phyloP scores from a whole-genome alignment of 2,888 invertebrate genomes.

The Antitype chi region DNA sequence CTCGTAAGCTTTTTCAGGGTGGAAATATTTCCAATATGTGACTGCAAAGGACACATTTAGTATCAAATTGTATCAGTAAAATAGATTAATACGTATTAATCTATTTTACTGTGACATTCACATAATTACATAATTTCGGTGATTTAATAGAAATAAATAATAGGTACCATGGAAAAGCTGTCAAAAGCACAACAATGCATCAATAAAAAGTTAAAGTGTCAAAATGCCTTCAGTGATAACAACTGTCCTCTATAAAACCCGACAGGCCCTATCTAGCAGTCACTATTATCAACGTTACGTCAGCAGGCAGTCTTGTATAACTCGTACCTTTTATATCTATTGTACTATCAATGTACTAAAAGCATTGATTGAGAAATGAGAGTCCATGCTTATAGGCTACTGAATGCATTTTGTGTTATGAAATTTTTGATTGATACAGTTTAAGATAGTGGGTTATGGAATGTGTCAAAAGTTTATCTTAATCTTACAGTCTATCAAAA shows the following conservation, averaged over 20 bases:
- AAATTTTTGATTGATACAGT: conserved; percentile 15
- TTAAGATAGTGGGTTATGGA: neutral
- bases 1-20: neutral
- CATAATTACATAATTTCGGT: too few species aligned
- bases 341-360: conserved; percentile 54
- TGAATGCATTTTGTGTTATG: conserved; percentile 30
- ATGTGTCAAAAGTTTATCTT: conserved; percentile 12
- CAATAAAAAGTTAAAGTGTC: conserved; percentile 32
- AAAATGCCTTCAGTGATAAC: conserved; percentile 2
- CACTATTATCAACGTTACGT: conserved; percentile 37
- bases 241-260: conserved; percentile 7
- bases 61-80: neutral
- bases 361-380: conserved; percentile 58
- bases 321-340: conserved; percentile 33
- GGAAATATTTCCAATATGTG: neutral
- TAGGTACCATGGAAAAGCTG: conserved; percentile 13
- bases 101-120: neutral
- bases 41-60: neutral
- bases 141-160: too few species aligned
- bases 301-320: conserved; percentile 42
- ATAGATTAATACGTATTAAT: too few species aligned
- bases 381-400: conserved; percentile 19
- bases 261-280: conserved; percentile 24
- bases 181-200: conserved; percentile 28
- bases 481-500: conserved; percentile 8